Evolutionary conservation across 2,113 vertebrate species (phyloP).

Genomic region (Nibea coibor): DNA sequence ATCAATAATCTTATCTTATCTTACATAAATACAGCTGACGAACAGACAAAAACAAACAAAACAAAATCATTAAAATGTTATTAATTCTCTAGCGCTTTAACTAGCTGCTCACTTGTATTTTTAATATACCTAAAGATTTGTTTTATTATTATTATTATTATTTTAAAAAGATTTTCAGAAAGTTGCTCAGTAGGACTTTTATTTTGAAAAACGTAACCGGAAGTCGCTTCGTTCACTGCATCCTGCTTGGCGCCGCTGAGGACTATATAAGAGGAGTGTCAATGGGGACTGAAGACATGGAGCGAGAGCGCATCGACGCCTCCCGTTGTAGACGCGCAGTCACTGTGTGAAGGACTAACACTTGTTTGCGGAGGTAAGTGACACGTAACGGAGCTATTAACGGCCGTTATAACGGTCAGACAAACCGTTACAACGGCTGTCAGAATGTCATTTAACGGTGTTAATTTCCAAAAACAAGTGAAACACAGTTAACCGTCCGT

Average conservation of each 20-base stretch:
- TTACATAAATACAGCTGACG: too few relatives aligned
- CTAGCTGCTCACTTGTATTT: too few relatives aligned
- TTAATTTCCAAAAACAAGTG: too few relatives aligned
- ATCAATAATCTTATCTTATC: too few relatives aligned
- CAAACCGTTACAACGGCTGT: background rate
- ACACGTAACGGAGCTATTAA: fast-evolving
- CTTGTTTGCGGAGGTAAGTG: conserved; percentile 18
- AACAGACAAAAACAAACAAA: too few relatives aligned
- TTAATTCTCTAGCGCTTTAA: too few relatives aligned
- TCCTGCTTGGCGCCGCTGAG: background rate
- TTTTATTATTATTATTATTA: too few relatives aligned
- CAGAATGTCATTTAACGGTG: background rate
- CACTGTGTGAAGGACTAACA: background rate
- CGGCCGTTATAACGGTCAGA: too few relatives aligned
- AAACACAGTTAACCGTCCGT: background rate
- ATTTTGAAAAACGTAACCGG: conserved; percentile 30
- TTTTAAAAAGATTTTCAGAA: too few relatives aligned
- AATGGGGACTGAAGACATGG: background rate
- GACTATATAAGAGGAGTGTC: background rate
- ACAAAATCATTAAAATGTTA: too few relatives aligned
- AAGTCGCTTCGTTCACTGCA: fast-evolving
- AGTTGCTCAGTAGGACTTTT: background rate
- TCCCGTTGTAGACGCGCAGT: background rate
- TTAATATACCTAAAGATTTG: too few relatives aligned
- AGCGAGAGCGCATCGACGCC: fast-evolving